Conservation (phyloP, 2,888 invertebrate genomes). For the Itoplectis maculator region DNA sequence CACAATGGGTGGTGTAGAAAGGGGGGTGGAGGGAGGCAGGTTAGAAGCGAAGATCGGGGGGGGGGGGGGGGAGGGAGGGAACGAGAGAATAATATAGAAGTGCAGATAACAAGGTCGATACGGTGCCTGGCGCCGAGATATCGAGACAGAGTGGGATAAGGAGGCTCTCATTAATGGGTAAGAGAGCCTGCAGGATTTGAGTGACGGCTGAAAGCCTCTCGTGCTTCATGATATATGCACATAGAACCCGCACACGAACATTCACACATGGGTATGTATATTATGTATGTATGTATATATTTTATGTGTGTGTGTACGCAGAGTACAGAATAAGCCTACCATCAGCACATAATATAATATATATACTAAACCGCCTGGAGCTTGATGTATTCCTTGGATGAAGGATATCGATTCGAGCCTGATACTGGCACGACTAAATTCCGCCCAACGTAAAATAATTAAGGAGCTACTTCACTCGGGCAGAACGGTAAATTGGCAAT, state of each 20-base stretch:
- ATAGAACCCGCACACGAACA: conserved; percentile 1
- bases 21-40: background rate
- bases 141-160: conserved; percentile 53
- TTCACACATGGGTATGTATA: background rate
- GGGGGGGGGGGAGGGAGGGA: background rate
- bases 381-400: background rate
- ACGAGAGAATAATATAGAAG: conserved; percentile 21
- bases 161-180: conserved; percentile 58
- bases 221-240: conserved; percentile 35
- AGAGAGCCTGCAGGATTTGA: conserved; percentile 53
- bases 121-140: conserved; percentile 47
- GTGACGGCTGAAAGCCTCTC: conserved; percentile 61
- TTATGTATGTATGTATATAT: no score
- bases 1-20: background rate
- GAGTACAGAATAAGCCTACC: conserved; percentile 12
- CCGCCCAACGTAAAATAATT: conserved; percentile 28
- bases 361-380: background rate
- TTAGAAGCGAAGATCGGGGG: conserved; percentile 8
- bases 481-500: conserved; percentile 11
- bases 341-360: conserved; percentile 12
- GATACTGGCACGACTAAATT: conserved; percentile 20
- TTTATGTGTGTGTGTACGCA: background rate
- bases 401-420: conserved; percentile 22
- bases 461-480: conserved; percentile 4
- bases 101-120: conserved; percentile 60